Base-by-base conservation (phyloP, 1,140 invertebrate genomes). In the Drosophila erecta region DNA sequence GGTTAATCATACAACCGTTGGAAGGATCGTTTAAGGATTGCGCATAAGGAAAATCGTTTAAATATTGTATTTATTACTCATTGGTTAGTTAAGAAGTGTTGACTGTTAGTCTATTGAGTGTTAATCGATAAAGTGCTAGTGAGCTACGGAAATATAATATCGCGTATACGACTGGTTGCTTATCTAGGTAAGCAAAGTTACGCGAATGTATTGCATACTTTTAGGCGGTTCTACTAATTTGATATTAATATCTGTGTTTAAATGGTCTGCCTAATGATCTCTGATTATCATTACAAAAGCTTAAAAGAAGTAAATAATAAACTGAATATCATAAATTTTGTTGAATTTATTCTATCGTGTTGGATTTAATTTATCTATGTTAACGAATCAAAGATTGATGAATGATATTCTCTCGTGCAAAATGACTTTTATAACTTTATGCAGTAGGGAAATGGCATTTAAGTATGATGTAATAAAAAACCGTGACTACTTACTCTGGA, bases 401-500 rank as follows among this genome's bases (percentile, higher is more conserved):
- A 8, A 30, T 49, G 46, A 49, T 10, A 27, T 2, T 24, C 1
- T 30, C 1, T 11, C 1, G 3, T 11, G 8, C 4, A n/a, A 27
- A 49, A 30, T 51, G n/a, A 51, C 5, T 35, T 35, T 51, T 15
- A 3, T 20, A 35, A 6, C 49, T n/a, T 59, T 17, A 15, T 15
- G 7, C 12, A 38, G 14, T 54, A 1, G 15, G 53, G 53, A 40
- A 51, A 51, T 51, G 30, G 49, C 30, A 40, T 55, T 24, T 33
- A 15, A 20, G n/a, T 41, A 14, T n/a, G 7, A 46, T 33, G 20
- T 40, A 3, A 12, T 12, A 17, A 24, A 14, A 1, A 51, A 6
- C 3, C 0, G 0, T 6, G 3, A 4, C 2, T 14, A 89, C 94
- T 94, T 92, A 94, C 94, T 94, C 94, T 61, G 94, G 94, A 59